Evolutionary conservation across 2,888 invertebrate genomes (phyloP), one percentile per base, ranked within the genome.

Genomic region (Ramazzottius varieornatus): DNA sequence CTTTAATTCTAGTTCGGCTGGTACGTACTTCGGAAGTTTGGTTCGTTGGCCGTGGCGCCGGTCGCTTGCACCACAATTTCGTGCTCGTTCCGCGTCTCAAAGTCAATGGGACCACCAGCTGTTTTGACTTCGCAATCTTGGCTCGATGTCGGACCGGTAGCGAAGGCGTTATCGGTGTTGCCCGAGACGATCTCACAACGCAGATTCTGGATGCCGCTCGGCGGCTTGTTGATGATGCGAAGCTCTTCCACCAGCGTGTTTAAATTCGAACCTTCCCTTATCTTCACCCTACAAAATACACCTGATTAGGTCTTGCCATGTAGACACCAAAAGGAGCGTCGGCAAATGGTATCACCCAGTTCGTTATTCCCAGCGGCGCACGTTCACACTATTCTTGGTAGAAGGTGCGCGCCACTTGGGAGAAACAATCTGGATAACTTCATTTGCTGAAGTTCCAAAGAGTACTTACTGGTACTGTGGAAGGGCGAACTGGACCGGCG

Each of bases 191-290:
- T 54, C 29, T 13, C 54, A 29, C 54, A 54, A 4, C 29, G 54
- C 29, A 54, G 54, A 29, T 54, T 54, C 20, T 13, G 13, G 29
- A 54, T 54, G 54, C 54, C 54, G 13, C 16, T 16, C 20, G 13
- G 20, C 54, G 54, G 54, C 54, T 54, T 54, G 54, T 54, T 54
- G 54, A 54, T 54, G 54, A 54, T 54, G 20, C 54, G 54, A 8
- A 54, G 54, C 29, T 54, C 54, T 29, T 54, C 54, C 54, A 54
- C 54, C 20, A 29, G 29, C 8, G 54, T 54, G 24, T 54, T 54
- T 24, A 24, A 8, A 29, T 54, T 54, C 4, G 54, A 13, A 4
- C 54, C 54, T 54, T 54, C 54, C 54, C 54, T 8, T 24, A 54
- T 54, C n/a, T 24, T 8, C 16, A 54, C 54, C 20, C 54, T 54